phyloP scores from a whole-genome alignment of 2,113 vertebrate species.

The cattle (Bos taurus) region ARS-UCD2.0 NC_037346.1:34896501-34897000 shows the following conservation, averaged over 20 bases:
- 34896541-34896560: background rate
- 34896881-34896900: background rate
- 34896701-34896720: background rate
- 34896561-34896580: background rate
- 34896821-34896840: background rate
- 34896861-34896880: background rate
- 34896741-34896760: background rate
- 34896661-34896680: background rate
- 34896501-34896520: background rate
- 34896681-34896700: background rate
- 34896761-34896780: background rate
- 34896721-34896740: background rate
- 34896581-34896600: background rate
- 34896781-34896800: background rate
- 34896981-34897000: background rate
- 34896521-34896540: background rate
- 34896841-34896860: background rate
- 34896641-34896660: background rate
- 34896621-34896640: background rate
- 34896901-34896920: background rate
- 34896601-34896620: background rate
- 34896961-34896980: background rate
- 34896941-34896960: background rate
- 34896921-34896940: background rate
- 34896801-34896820: accelerated